Evolutionary conservation across 2,797 vertebrate species (phyloP).

Genomic region (Oryzias sinensis): DNA sequence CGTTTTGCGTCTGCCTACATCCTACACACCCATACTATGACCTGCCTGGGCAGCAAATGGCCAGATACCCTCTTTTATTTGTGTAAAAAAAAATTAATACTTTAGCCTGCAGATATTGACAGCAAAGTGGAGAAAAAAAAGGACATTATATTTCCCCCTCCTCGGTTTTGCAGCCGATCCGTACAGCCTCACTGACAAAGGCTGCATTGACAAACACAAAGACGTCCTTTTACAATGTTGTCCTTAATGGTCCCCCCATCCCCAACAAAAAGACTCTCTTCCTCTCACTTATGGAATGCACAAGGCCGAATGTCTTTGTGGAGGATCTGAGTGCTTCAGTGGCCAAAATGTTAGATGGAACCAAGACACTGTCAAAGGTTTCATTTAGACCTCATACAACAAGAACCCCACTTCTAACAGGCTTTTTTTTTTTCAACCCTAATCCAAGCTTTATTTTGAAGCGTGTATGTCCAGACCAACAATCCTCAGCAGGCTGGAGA

Average conservation of each 20-base stretch:
- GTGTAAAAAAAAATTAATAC: slow-evolving; percentile 47
- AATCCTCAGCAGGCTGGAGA: not conserved
- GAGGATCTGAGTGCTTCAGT: slow-evolving; percentile 42
- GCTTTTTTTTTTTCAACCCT: slow-evolving; percentile 1
- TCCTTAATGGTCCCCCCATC: slow-evolving; percentile 67
- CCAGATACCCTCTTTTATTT: slow-evolving; percentile 19
- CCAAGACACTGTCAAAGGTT: slow-evolving; percentile 22
- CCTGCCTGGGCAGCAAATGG: slow-evolving; percentile 42
- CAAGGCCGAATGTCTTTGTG: slow-evolving; percentile 44
- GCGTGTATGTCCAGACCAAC: not conserved
- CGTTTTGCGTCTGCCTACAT: slow-evolving; percentile 28
- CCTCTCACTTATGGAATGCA: slow-evolving; percentile 64
- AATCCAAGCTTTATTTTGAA: slow-evolving; percentile 9
- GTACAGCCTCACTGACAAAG: slow-evolving; percentile 69
- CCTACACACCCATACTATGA: slow-evolving; percentile 71
- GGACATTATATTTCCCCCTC: slow-evolving; percentile 66
- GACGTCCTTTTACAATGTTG: slow-evolving; percentile 56
- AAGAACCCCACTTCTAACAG: not conserved
- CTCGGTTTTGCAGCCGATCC: slow-evolving; percentile 55
- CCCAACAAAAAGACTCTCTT: slow-evolving; percentile 71
- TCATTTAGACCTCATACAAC: slow-evolving; percentile 20
- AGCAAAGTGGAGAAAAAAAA: slow-evolving; percentile 28
- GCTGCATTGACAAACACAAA: slow-evolving; percentile 78
- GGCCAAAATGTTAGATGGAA: slow-evolving; percentile 43
- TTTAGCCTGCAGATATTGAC: slow-evolving; percentile 61